Evolutionary conservation across 2,888 invertebrate genomes (phyloP).

Genomic region (Alentia gelatinosa): DNA sequence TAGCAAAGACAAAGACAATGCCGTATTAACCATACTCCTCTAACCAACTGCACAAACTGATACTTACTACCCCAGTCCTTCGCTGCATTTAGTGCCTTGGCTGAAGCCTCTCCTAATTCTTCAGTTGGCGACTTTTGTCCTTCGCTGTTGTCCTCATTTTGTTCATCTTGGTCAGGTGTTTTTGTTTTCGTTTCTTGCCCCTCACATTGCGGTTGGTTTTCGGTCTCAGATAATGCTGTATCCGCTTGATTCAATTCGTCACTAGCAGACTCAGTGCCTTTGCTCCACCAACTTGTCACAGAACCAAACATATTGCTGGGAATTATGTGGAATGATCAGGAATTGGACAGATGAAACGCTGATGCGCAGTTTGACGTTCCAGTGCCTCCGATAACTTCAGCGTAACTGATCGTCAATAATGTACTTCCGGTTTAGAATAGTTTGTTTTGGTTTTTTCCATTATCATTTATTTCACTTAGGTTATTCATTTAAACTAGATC

Average conservation of each 20-base stretch:
- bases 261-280: background rate
- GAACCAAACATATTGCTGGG: background rate
- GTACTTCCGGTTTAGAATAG: background rate
- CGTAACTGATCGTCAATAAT: background rate
- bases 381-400: background rate
- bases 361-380: slow-evolving; percentile 31
- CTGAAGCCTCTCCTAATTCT: slow-evolving; percentile 76
- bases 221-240: background rate
- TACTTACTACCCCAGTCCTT: slow-evolving; percentile 79
- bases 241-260: background rate
- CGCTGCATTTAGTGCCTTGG: slow-evolving; percentile 77
- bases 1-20: too few species aligned
- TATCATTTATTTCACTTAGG: too few species aligned
- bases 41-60: too few species aligned
- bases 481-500: too few species aligned
- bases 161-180: background rate
- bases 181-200: slow-evolving; percentile 6
- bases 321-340: background rate
- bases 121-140: slow-evolving; percentile 18
- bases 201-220: background rate
- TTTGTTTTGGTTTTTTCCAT: slow-evolving; percentile 37
- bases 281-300: slow-evolving; percentile 46
- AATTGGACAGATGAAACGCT: background rate
- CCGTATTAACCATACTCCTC: too few species aligned
- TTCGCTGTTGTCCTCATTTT: slow-evolving; percentile 9